Conservation (phyloP, 2,888 invertebrate genomes). For the Drosophila setosimentum region DNA sequence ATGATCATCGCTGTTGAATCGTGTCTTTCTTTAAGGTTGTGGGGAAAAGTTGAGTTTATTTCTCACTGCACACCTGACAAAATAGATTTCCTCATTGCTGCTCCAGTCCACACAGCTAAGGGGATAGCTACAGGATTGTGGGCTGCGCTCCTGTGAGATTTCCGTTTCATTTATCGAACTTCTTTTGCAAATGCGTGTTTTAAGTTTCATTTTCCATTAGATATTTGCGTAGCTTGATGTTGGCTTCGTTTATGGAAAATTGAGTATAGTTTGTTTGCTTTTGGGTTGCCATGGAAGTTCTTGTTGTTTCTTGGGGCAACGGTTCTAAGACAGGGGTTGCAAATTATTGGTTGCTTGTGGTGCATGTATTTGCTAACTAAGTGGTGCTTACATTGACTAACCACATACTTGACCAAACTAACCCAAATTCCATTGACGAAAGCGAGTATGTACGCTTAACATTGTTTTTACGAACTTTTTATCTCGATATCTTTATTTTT, state of each 20-base stretch:
- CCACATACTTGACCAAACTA: not conserved
- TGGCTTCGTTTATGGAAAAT: not conserved
- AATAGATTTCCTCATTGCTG: slow-evolving; percentile 96
- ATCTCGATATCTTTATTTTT: slow-evolving; percentile 39
- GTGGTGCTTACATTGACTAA: slow-evolving; percentile 34
- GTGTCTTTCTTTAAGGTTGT: not conserved
- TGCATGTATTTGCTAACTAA: slow-evolving; percentile 30
- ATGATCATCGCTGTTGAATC: slow-evolving; percentile 93
- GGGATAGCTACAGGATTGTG: slow-evolving; percentile 87
- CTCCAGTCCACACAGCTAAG: slow-evolving; percentile 97
- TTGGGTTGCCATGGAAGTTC: slow-evolving; percentile 44
- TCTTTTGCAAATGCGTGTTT: slow-evolving; percentile 91
- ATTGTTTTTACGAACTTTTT: slow-evolving; percentile 4
- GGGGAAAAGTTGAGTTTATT: no score
- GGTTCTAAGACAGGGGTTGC: slow-evolving; percentile 38
- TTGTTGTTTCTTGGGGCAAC: slow-evolving; percentile 6
- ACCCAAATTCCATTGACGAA: not conserved
- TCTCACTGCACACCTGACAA: slow-evolving; percentile 89
- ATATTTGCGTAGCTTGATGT: not conserved
- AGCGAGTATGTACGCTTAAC: slow-evolving; percentile 12
- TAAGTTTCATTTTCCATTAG: slow-evolving; percentile 90
- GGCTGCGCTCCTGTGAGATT: slow-evolving; percentile 12
- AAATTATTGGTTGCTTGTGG: slow-evolving; percentile 2
- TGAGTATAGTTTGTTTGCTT: not conserved
- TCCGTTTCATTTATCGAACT: slow-evolving; percentile 86